Percentiles rank a stretch among this genome's conserved stretches.
phyloP scores from a whole-genome alignment of 2,797 vertebrate species.

The Hozukius guyotensis region DNA sequence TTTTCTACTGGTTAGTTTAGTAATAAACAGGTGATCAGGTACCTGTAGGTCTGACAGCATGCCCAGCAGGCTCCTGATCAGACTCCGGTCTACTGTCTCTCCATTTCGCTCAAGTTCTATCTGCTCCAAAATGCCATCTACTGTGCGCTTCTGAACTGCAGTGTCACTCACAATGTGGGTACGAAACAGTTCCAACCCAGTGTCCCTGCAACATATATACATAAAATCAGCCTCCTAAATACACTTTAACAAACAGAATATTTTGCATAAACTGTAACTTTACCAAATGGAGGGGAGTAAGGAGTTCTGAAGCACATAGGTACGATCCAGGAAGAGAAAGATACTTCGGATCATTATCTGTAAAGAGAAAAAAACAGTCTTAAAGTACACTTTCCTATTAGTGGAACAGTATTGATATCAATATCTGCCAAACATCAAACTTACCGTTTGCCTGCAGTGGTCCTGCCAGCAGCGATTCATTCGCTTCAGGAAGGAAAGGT shows the following conservation, averaged over 20 bases:
- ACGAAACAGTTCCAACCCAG: conserved; percentile 96
- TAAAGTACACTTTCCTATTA: not conserved
- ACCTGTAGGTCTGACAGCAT: conserved; percentile 99
- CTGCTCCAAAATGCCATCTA: conserved; percentile 96
- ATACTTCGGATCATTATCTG: conserved; percentile 96
- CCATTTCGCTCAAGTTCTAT: conserved; percentile 96
- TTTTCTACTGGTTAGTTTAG: not conserved
- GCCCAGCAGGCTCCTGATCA: conserved; percentile 95
- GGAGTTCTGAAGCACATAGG: conserved; percentile 98
- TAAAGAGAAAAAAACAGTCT: not conserved
- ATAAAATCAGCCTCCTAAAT: not conserved
- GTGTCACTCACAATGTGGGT: conserved; percentile 97
- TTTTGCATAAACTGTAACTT: conserved; percentile 44
- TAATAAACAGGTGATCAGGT: conserved; percentile 1
- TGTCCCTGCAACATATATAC: conserved; percentile 87
- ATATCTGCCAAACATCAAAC: conserved; percentile 76
- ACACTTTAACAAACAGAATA: not conserved
- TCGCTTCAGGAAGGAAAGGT: conserved; percentile 95
- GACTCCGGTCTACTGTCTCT: conserved; percentile 94
- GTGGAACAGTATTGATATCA: conserved; percentile 70
- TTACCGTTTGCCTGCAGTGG: conserved; percentile 99
- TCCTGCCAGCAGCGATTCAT: conserved; percentile 99
- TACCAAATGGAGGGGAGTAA: conserved; percentile 99
- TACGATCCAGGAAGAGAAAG: conserved; percentile 99
- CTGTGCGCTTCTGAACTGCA: conserved; percentile 96